Conservation (phyloP, 2,797 vertebrate genomes). For the Masticophis lateralis region DNA sequence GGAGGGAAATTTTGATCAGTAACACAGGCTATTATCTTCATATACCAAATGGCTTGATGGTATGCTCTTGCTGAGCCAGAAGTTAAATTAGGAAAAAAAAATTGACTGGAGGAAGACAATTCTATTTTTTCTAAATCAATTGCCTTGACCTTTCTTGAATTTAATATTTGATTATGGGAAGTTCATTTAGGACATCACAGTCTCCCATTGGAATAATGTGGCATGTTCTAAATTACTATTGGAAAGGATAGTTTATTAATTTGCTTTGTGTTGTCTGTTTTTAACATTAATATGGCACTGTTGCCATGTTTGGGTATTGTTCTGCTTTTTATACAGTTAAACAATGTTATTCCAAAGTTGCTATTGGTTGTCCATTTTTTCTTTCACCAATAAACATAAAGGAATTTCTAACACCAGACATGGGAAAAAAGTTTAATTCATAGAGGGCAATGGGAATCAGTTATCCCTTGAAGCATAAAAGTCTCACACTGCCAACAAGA, state of each 20-base stretch:
- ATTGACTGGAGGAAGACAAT: background rate
- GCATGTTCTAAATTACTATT: background rate
- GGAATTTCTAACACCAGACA: background rate
- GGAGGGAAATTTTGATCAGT: background rate
- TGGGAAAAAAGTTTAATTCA: background rate
- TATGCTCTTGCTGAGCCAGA: slow-evolving; percentile 1
- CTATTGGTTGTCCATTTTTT: background rate
- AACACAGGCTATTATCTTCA: background rate
- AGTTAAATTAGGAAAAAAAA: background rate
- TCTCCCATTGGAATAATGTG: background rate
- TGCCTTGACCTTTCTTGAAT: background rate
- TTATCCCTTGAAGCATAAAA: background rate
- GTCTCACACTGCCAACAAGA: background rate
- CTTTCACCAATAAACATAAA: background rate
- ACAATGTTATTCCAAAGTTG: background rate
- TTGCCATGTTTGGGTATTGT: background rate
- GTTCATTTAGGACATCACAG: background rate
- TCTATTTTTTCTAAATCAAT: background rate
- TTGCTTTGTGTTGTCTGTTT: background rate
- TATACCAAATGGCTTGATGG: background rate
- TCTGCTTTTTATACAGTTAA: background rate
- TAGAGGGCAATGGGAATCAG: background rate
- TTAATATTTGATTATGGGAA: background rate
- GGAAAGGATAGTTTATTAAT: background rate
- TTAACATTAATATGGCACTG: background rate